These are phyloP conservation scores for Grapholita molesta DNA, from an alignment of 1,140 invertebrate species.

Conservation along the genomic window DNA sequence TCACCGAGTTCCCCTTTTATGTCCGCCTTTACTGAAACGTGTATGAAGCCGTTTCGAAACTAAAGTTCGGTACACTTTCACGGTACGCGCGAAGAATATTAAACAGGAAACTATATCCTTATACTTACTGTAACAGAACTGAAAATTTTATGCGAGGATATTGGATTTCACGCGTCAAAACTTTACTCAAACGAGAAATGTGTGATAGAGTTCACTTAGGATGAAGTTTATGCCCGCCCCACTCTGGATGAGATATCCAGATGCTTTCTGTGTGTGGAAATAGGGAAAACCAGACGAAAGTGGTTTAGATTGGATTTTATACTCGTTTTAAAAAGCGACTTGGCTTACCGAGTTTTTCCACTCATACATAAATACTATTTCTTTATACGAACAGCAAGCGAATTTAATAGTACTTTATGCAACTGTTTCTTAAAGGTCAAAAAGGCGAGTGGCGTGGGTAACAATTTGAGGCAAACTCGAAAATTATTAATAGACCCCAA, in stretches of 20 bases:
- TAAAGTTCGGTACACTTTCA: conserved; percentile 13
- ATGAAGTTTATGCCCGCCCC: background rate
- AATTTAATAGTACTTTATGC: background rate
- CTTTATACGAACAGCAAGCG: background rate
- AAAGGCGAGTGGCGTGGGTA: too few species aligned
- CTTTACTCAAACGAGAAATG: conserved; percentile 6
- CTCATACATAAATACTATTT: background rate
- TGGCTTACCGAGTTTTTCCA: background rate
- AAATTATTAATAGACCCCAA: too few species aligned
- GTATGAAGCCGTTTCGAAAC: conserved; percentile 4
- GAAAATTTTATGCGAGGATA: conserved; percentile 11
- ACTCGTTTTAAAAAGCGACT: background rate
- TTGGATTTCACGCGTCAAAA: conserved; percentile 17
- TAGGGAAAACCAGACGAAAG: background rate
- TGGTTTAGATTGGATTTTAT: background rate
- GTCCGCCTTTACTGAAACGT: conserved; percentile 24
- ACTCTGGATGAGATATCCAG: background rate
- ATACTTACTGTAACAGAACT: conserved; percentile 5
- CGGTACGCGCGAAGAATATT: background rate
- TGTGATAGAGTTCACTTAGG: conserved; percentile 12
- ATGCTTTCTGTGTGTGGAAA: background rate
- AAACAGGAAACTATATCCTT: conserved; percentile 13
- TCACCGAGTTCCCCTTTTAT: conserved; percentile 33
- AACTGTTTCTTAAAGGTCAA: background rate
- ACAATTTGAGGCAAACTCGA: too few species aligned